Conservation (phyloP, 2,113 vertebrate genomes). For the Pogona vitticeps region DNA sequence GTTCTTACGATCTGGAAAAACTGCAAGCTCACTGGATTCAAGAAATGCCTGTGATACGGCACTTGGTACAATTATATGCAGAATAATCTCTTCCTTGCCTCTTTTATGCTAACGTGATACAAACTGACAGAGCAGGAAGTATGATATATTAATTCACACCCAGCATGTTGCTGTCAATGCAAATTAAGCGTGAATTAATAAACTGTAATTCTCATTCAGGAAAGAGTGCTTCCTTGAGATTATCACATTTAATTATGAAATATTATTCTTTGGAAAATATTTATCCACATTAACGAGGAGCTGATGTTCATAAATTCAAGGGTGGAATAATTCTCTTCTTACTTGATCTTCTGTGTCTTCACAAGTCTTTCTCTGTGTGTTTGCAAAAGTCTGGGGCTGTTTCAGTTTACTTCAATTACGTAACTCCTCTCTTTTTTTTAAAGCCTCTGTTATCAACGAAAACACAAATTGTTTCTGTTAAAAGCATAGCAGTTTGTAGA, state of each 20-base stretch:
- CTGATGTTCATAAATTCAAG: not conserved
- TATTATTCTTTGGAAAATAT: constrained; percentile 62
- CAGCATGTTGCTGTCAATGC: constrained; percentile 63
- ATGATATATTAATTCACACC: constrained; percentile 71
- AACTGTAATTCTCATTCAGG: constrained; percentile 60
- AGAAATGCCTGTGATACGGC: not conserved
- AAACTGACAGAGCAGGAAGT: constrained; percentile 57
- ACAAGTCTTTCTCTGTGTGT: not conserved
- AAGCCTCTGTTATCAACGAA: not conserved
- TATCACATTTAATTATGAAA: constrained; percentile 65
- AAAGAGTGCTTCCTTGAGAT: constrained; percentile 56
- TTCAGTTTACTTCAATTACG: not conserved
- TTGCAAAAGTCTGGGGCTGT: not conserved
- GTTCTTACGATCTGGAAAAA: not conserved
- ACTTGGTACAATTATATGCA: not conserved
- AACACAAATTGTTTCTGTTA: not conserved
- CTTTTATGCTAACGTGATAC: constrained; percentile 51
- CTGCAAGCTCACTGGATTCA: not conserved
- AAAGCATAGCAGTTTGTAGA: not conserved
- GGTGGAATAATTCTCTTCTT: too few relatives aligned
- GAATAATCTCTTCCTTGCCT: not conserved
- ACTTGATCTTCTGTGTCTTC: not conserved
- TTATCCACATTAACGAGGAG: constrained; percentile 38
- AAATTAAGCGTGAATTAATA: constrained; percentile 64
- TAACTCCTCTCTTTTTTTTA: too few relatives aligned